Base-by-base conservation (phyloP, 1,140 invertebrate genomes). In the Idris sp. region DNA sequence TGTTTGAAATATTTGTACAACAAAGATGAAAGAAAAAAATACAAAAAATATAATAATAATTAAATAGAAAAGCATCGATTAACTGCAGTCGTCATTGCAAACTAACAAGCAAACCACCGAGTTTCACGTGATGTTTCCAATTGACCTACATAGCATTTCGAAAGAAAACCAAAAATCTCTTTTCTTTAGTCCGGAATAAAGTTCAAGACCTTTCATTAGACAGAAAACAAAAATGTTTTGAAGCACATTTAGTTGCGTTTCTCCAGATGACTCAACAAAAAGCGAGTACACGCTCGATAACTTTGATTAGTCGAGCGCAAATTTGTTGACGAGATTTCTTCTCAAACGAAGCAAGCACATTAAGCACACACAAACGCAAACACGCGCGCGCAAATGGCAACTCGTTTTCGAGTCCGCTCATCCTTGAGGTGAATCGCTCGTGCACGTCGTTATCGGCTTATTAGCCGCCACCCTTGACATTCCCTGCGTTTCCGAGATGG, bases 391-490 rank as follows among this genome's bases (percentile, higher is more conserved):
- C 51, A 59, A 48, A 74, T 51, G 35, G 48, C 28, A 43, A 62
- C 25, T 18, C 51, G 35, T 64, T 69, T 71, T 36, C 41, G 25
- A 61, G 48, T 22, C 48, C 28, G 31, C 40, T 65, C 22, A 36
- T 30, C 38, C 48, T 28, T 18, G 22, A 18, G 22, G 43, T 41
- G 36, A 9, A 38, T 56, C 35, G 48, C 51, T 62, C 26, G 56
- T 68, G 62, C 46, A 68, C 41, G 40, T 76, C 59, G 51, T 76
- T 76, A 76, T 72, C 62, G 74, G 62, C 40, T 76, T 76, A 76
- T 67, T 68, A 76, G 74, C 38, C 48, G 74, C 38, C 48, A 76
- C 58, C 74, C 68, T 76, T 76, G 68, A 68, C 59, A 76, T 76
- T 76, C 54, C 44, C 58, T 64, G 38, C 35, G 49, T 54, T 65